Base-by-base conservation (phyloP, 2,888 invertebrate species). In the Agonopterix alstromeriana region DNA sequence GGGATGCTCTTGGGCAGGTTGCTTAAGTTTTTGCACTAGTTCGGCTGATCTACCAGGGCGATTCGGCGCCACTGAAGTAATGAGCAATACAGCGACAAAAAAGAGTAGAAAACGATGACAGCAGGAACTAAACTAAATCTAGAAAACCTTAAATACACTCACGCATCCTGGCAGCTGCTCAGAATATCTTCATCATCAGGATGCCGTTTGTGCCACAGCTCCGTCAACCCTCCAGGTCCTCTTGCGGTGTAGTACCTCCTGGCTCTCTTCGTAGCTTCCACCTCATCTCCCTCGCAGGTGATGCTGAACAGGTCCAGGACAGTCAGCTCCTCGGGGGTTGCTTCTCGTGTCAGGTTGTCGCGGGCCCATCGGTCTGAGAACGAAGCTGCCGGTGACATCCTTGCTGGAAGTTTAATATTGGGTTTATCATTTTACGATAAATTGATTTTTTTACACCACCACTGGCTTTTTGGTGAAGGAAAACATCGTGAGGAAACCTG, bases 321-420 rank as follows among this genome's bases (percentile, higher is more conserved):
- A 1, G 60, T 58, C 35, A 83, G 61, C 56, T 88, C 87, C 1
- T 83, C 80, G 0, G 71, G 50, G 5, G 81, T 64, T 0, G 77
- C 62, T 4, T 66, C 65, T 12, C 82, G 71, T 48, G 73, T 70
- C 52, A 88, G 79, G 74, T 87, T 85, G 66, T 83, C 85, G 53
- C 70, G 70, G 64, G 86, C 87, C 87, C 87, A 88, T 86, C 87
- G 87, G 72, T 82, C 73, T 38, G 78, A 72, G 56, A 88, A 88
- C 86, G 87, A 86, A 74, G 87, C 87, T 88, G 87, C 87, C 65
- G 73, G 74, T 54, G 81, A 74, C 87, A 88, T 88, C 77, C 77
- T 84, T 52, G 42, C 80, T 81, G 69, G 5, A 56, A 71, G 7
- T 17, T 17, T 17, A 7, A 27, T 27, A 7, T 5, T 5, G 27